Conservation (phyloP, 2,888 invertebrate genomes). For the Agrilus cyanescens region DNA sequence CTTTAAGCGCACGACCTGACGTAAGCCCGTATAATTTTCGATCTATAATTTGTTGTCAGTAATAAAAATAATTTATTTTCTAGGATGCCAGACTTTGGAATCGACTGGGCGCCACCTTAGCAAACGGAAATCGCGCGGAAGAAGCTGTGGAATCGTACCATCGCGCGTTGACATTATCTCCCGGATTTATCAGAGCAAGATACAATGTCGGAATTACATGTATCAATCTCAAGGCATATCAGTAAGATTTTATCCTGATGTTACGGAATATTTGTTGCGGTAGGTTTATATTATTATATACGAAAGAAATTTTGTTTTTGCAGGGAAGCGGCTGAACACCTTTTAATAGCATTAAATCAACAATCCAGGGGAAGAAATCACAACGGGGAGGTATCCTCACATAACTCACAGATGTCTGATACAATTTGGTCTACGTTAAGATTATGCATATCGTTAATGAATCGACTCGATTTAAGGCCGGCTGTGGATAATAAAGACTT, state of each 20-base stretch:
- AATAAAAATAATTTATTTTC: constrained; percentile 17
- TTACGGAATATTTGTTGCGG: background rate
- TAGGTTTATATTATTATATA: background rate
- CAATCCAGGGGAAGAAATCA: constrained; percentile 62
- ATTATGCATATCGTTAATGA: constrained; percentile 77
- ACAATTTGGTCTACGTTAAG: constrained; percentile 90
- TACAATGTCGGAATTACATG: constrained; percentile 98
- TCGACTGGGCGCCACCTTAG: constrained; percentile 90
- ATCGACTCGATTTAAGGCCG: constrained; percentile 49
- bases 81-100: constrained; percentile 94
- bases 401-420: constrained; percentile 58
- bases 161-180: constrained; percentile 77
- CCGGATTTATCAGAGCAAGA: constrained; percentile 91
- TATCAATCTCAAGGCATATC: constrained; percentile 85
- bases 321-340: constrained; percentile 91
- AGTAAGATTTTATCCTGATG: constrained; percentile 20
- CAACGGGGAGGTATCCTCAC: constrained; percentile 30
- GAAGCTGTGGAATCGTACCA: constrained; percentile 96
- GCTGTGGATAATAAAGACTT: constrained; percentile 51
- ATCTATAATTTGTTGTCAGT: too few relatives aligned
- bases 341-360: constrained; percentile 83
- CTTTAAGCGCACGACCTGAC: constrained; percentile 68
- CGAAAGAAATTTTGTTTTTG: constrained; percentile 14
- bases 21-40: constrained; percentile 34
- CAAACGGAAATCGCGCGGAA: constrained; percentile 88